These are phyloP conservation scores for Lepus americanus DNA, from an alignment of 2,113 vertebrate species.

Conservation along the genomic window DNA sequence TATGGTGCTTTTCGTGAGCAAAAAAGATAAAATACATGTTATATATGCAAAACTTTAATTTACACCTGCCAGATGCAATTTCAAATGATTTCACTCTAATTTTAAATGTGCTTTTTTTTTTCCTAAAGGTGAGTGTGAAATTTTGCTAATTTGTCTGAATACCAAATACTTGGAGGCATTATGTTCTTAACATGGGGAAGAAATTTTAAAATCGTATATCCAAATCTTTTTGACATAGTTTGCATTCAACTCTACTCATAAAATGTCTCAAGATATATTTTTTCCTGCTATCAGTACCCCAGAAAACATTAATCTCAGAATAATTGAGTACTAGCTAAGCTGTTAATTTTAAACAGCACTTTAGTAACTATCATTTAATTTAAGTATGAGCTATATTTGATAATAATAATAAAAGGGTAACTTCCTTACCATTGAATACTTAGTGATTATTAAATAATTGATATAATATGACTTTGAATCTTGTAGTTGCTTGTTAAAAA, in stretches of 20 bases:
- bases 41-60: constrained; percentile 25
- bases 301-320: constrained; percentile 84
- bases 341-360: constrained; percentile 85
- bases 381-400: constrained; percentile 81
- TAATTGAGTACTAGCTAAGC: constrained; percentile 82
- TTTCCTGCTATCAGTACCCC: constrained; percentile 68
- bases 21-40: neutral
- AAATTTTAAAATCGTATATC: constrained; percentile 16
- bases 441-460: constrained; percentile 82
- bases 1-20: neutral
- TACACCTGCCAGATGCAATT: neutral
- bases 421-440: constrained; percentile 74
- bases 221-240: constrained; percentile 74
- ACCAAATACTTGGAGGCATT: neutral
- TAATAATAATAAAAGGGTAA: constrained; percentile 80
- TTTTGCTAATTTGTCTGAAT: constrained; percentile 52
- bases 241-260: constrained; percentile 68
- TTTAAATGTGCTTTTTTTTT: constrained; percentile 31
- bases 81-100: constrained; percentile 1
- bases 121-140: neutral
- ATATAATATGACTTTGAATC: constrained; percentile 68
- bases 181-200: constrained; percentile 36
- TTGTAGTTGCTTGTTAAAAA: constrained; percentile 49
- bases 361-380: constrained; percentile 85
- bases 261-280: constrained; percentile 70